Evolutionary conservation across 1,140 invertebrate genomes (phyloP).

Genomic region (Papilio polyxenes): DNA sequence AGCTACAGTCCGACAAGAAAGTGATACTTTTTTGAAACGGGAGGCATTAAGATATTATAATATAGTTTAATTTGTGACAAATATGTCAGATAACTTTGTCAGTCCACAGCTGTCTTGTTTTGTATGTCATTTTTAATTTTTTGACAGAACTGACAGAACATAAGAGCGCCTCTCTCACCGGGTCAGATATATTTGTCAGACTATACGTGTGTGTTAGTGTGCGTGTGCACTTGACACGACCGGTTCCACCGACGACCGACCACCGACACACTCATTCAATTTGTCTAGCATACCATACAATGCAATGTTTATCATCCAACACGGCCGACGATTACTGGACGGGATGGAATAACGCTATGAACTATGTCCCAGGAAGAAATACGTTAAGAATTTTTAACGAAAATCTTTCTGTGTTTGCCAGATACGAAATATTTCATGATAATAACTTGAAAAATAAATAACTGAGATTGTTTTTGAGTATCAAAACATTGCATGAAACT

Average conservation of each 20-base stretch:
- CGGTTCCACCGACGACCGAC: constrained; percentile 42
- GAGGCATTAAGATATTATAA: too few species aligned
- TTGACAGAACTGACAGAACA: background rate
- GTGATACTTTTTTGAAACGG: background rate
- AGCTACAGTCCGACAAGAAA: background rate
- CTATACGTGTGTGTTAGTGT: constrained; percentile 26
- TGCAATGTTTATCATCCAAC: constrained; percentile 51
- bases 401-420: background rate
- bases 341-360: constrained; percentile 21
- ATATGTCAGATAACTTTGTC: background rate
- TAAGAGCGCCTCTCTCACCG: background rate
- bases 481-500: too few species aligned
- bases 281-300: constrained; percentile 56
- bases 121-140: background rate
- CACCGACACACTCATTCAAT: constrained; percentile 55
- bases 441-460: too few species aligned
- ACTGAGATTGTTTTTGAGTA: too few species aligned
- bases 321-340: constrained; percentile 36
- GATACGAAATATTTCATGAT: too few species aligned
- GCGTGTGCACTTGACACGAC: constrained; percentile 47
- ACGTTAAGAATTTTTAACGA: background rate
- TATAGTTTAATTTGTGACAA: background rate
- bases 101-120: background rate
- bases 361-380: constrained; percentile 10
- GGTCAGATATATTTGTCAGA: background rate